phyloP scores from a whole-genome alignment of 2,888 invertebrate species.

The Rosalia funebris region DNA sequence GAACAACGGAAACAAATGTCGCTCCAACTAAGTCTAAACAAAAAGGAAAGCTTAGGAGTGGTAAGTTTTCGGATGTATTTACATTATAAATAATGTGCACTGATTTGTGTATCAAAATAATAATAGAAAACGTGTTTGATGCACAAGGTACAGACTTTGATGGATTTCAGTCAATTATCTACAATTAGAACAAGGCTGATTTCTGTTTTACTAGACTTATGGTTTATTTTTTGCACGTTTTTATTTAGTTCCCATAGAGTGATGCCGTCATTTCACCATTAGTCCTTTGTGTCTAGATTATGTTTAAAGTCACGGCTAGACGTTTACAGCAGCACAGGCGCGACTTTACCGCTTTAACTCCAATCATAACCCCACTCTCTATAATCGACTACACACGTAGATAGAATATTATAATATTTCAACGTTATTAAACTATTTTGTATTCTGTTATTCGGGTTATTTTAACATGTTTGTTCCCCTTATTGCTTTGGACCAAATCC shows the following conservation, averaged over 20 bases:
- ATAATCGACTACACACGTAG: no score
- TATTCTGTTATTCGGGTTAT: no score
- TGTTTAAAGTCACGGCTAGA: no score
- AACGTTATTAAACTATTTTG: no score
- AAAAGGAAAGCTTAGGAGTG: slow-evolving; percentile 88
- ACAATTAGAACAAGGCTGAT: slow-evolving; percentile 83
- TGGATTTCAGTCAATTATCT: slow-evolving; percentile 88
- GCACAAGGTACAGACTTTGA: slow-evolving; percentile 82
- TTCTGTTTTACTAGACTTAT: slow-evolving; percentile 51
- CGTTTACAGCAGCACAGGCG: no score
- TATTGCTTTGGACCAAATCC: no score
- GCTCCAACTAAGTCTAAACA: slow-evolving; percentile 87
- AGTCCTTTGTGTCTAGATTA: no score
- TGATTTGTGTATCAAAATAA: slow-evolving; percentile 14
- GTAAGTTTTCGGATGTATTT: slow-evolving; percentile 69
- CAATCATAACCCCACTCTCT: no score
- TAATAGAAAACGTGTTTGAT: slow-evolving; percentile 43
- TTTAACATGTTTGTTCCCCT: no score
- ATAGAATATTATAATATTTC: no score
- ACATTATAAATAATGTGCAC: neutral
- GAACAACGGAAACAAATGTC: slow-evolving; percentile 98
- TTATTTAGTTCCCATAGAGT: slow-evolving; percentile 42
- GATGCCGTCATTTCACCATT: slow-evolving; percentile 1
- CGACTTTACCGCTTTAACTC: no score
- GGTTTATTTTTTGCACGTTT: slow-evolving; percentile 53